Conservation (phyloP, 2,888 invertebrate genomes). For the Luperina testacea region DNA sequence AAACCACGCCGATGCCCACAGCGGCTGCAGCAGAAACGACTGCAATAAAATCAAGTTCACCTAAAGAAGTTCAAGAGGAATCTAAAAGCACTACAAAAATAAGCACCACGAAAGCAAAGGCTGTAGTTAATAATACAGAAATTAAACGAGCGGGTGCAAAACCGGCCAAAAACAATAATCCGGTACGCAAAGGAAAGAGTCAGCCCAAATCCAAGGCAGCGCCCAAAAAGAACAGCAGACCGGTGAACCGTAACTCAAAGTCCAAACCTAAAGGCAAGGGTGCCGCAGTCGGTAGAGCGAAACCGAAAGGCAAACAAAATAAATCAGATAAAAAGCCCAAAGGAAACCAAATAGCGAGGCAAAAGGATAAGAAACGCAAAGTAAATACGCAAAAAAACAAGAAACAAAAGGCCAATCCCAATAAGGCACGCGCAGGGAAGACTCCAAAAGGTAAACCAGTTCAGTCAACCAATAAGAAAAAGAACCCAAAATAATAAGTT, state of each 20-base stretch:
- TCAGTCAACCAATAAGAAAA: constrained; percentile 26
- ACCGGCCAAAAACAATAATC: not conserved
- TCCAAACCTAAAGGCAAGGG: constrained; percentile 11
- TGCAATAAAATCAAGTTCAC: not conserved
- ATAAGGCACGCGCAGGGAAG: constrained; percentile 22
- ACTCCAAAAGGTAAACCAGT: constrained; percentile 59
- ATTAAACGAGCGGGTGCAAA: not conserved
- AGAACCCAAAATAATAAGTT: constrained; percentile 20
- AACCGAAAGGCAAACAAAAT: constrained; percentile 12
- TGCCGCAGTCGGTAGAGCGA: not conserved
- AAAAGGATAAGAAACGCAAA: constrained; percentile 10
- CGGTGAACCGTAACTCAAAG: constrained; percentile 2
- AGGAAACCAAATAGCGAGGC: constrained; percentile 2
- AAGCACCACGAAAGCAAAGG: not conserved
- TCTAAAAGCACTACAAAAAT: not conserved
- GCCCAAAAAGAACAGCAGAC: not conserved
- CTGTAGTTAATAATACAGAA: not conserved
- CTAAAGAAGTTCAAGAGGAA: constrained; percentile 12
- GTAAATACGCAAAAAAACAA: not conserved
- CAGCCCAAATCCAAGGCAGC: not conserved
- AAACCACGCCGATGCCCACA: not conserved
- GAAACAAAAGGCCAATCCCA: constrained; percentile 20
- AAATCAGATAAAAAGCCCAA: constrained; percentile 20
- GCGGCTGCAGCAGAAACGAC: not conserved
- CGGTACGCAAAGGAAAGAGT: not conserved